Percentiles rank a stretch among this genome's conserved stretches.
These are phyloP conservation scores for Drosophila pegasa DNA, from an alignment of 2,888 invertebrate species.

Conservation along the genomic window DNA sequence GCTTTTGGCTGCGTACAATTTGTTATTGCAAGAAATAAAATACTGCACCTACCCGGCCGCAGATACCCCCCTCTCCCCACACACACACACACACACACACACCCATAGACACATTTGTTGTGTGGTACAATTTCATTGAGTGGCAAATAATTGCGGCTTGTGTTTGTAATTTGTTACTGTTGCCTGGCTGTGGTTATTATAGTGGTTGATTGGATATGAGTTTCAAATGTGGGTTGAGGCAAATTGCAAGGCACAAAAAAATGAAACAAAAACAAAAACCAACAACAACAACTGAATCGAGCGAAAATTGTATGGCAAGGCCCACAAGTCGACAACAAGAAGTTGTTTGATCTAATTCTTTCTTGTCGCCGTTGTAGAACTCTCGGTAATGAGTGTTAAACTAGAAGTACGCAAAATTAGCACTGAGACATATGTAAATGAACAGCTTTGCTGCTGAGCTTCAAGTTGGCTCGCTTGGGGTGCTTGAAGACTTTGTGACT, in stretches of 20 bases:
- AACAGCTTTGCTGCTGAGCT: neutral
- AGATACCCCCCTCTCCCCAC: neutral
- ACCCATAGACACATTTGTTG: slow-evolving; percentile 34
- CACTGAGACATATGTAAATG: neutral
- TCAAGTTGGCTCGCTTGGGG: neutral
- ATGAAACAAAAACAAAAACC: neutral
- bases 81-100: slow-evolving; percentile 9
- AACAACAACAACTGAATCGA: slow-evolving; percentile 6
- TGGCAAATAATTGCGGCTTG: slow-evolving; percentile 72
- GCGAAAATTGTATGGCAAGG: slow-evolving; percentile 53
- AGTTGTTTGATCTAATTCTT: slow-evolving; percentile 40
- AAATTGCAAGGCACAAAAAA: slow-evolving; percentile 53
- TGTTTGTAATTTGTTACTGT: slow-evolving; percentile 58
- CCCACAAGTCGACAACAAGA: slow-evolving; percentile 56
- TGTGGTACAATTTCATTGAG: slow-evolving; percentile 73
- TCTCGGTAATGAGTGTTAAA: slow-evolving; percentile 8
- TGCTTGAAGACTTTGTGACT: neutral
- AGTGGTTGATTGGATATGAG: slow-evolving; percentile 70
- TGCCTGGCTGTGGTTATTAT: slow-evolving; percentile 56
- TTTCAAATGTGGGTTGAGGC: slow-evolving; percentile 69
- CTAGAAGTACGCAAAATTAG: neutral
- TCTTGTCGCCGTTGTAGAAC: neutral
- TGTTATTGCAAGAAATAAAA: slow-evolving; percentile 75
- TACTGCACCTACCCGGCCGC: slow-evolving; percentile 41
- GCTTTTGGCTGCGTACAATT: slow-evolving; percentile 62